Evolutionary conservation across 2,888 invertebrate species (phyloP).

Genomic region (Orchesella flavescens): DNA sequence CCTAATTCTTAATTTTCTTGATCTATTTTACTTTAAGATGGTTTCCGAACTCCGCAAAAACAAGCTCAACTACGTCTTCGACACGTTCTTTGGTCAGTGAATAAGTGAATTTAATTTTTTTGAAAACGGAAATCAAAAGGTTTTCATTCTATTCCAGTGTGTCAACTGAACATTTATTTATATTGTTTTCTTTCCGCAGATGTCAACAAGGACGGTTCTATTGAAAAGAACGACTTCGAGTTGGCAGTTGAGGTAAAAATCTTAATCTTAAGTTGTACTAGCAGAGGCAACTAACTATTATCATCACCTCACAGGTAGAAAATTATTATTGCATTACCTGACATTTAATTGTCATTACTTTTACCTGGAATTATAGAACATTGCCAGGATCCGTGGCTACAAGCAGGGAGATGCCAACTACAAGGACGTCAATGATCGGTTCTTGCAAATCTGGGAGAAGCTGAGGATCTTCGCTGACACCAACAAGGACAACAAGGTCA

Average conservation of each 20-base stretch:
- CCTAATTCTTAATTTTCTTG: conserved; percentile 13
- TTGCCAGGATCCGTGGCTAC: conserved; percentile 90
- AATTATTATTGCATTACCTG: background rate
- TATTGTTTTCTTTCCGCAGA: conserved; percentile 81
- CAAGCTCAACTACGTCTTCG: conserved; percentile 92
- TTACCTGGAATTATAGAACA: conserved; percentile 79
- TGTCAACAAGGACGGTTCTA: conserved; percentile 92
- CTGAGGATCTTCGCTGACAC: conserved; percentile 87
- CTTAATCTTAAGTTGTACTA: background rate
- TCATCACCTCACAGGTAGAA: background rate
- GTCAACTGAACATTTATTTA: background rate
- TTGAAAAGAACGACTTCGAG: conserved; percentile 92
- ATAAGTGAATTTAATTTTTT: background rate
- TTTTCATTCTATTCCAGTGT: background rate
- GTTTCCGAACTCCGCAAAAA: conserved; percentile 91
- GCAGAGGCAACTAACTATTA: too few relatives aligned
- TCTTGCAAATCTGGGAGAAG: conserved; percentile 92
- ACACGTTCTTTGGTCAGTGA: conserved; percentile 90
- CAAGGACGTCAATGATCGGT: conserved; percentile 85
- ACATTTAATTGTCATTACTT: background rate
- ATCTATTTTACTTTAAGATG: conserved; percentile 51
- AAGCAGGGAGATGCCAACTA: conserved; percentile 83
- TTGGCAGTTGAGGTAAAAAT: conserved; percentile 87
- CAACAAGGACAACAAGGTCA: conserved; percentile 91
- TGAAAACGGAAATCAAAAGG: background rate